These are phyloP conservation scores for Porites australiensis DNA, from an alignment of 64 coral and sea anemone species.

Conservation along the genomic window DNA sequence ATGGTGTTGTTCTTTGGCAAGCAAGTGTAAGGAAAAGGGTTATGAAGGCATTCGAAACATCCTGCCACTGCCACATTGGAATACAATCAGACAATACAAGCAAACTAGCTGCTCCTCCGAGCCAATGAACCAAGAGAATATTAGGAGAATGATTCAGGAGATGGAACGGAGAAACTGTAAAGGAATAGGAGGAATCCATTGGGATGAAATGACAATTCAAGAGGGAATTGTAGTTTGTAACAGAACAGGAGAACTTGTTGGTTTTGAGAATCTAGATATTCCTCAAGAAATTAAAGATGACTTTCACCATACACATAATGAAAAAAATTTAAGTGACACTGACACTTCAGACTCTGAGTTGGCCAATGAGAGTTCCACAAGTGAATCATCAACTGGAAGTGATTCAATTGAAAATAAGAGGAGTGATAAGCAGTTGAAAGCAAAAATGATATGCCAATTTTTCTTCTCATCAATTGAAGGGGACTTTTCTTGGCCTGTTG, in stretches of 20 bases:
- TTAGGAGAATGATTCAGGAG: neutral
- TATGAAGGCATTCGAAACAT: slow-evolving; percentile 40
- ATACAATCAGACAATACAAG: slow-evolving; percentile 32
- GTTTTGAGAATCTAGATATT: slow-evolving; percentile 7
- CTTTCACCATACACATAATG: no score
- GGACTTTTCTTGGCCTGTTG: slow-evolving; percentile 27
- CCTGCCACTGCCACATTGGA: slow-evolving; percentile 16
- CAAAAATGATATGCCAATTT: slow-evolving; percentile 52
- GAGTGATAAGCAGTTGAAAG: neutral
- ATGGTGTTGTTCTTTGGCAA: slow-evolving; percentile 49
- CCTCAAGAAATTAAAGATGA: neutral
- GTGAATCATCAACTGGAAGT: neutral
- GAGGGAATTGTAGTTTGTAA: slow-evolving; percentile 9
- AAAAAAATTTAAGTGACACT: neutral
- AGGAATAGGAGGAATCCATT: neutral
- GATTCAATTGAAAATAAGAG: neutral
- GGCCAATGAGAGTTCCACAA: neutral
- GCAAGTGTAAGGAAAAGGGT: neutral
- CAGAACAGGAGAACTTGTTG: neutral
- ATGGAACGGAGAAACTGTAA: neutral
- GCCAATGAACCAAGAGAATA: no score
- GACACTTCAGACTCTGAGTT: neutral
- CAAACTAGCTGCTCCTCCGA: neutral
- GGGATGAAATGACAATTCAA: slow-evolving; percentile 12
- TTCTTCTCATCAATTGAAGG: slow-evolving; percentile 43